Conservation (phyloP, 2,113 vertebrate species). For the Tamias sibiricus region DNA sequence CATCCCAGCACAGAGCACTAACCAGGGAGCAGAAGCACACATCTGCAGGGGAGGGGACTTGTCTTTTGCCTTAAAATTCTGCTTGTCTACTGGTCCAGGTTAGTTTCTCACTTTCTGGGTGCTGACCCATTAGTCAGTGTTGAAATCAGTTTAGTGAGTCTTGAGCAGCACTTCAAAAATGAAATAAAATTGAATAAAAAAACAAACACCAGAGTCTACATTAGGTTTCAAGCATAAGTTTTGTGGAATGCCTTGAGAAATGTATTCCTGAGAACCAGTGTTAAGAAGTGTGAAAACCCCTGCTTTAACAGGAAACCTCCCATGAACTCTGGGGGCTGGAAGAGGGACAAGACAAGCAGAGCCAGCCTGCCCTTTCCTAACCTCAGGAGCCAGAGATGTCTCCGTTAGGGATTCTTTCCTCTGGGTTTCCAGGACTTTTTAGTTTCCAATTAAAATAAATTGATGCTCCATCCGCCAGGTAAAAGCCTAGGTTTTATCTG, state of each 20-base stretch:
- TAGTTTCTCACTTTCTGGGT: background rate
- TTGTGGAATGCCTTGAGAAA: background rate
- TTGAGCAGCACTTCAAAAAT: background rate
- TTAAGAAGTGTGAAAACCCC: background rate
- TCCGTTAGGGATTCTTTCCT: background rate
- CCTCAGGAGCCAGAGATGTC: background rate
- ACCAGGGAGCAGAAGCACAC: background rate
- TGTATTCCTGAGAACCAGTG: background rate
- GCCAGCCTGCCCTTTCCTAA: background rate
- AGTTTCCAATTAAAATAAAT: background rate
- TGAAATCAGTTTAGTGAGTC: constrained; percentile 30
- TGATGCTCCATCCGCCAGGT: background rate
- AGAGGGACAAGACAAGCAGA: background rate
- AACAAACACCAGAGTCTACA: background rate
- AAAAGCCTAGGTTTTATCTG: background rate
- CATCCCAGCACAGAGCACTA: background rate
- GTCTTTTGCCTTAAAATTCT: background rate
- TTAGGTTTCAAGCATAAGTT: background rate
- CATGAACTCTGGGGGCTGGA: background rate
- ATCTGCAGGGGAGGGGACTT: background rate
- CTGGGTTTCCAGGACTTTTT: background rate
- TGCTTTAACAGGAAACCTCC: background rate
- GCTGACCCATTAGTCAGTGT: background rate
- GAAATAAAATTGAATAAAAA: background rate
- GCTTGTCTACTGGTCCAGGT: background rate